Evolutionary conservation across 2,797 vertebrate species (phyloP).

Genomic region (Chromobotia macracanthus): DNA sequence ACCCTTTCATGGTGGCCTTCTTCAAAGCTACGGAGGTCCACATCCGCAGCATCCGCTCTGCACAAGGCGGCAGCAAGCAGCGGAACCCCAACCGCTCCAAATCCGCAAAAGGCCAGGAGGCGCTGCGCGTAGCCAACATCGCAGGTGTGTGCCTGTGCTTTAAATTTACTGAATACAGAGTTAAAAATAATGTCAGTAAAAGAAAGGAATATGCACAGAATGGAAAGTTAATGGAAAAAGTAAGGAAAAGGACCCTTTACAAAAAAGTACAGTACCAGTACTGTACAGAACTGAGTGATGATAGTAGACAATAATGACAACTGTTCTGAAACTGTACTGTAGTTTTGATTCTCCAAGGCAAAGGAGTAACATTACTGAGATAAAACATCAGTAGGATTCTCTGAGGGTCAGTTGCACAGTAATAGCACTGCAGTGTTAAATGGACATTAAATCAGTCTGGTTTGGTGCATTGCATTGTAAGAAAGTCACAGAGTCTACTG

Average conservation of each 20-base stretch:
- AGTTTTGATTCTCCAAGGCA: no score
- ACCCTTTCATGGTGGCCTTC: slow-evolving; percentile 97
- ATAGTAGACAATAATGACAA: no score
- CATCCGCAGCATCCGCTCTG: slow-evolving; percentile 91
- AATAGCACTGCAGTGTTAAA: slow-evolving; percentile 33
- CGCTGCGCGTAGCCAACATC: slow-evolving; percentile 87
- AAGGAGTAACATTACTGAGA: background rate
- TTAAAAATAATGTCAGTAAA: background rate
- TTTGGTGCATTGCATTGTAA: slow-evolving; percentile 10
- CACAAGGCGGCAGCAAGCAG: slow-evolving; percentile 79
- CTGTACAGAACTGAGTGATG: no score
- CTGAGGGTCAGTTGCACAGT: slow-evolving; percentile 38
- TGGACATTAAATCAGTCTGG: slow-evolving; percentile 31
- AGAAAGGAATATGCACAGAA: background rate
- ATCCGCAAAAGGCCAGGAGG: slow-evolving; percentile 89
- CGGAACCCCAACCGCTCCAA: slow-evolving; percentile 91
- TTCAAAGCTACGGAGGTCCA: slow-evolving; percentile 98
- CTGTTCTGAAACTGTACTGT: no score
- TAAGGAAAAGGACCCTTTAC: no score
- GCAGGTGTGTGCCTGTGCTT: slow-evolving; percentile 76
- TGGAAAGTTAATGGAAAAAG: background rate
- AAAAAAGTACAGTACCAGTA: no score
- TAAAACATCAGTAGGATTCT: slow-evolving; percentile 1
- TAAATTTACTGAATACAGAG: background rate
- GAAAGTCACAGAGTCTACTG: slow-evolving; percentile 11